Conservation (phyloP, 2,888 invertebrate genomes). For the Brachycybe producta region DNA sequence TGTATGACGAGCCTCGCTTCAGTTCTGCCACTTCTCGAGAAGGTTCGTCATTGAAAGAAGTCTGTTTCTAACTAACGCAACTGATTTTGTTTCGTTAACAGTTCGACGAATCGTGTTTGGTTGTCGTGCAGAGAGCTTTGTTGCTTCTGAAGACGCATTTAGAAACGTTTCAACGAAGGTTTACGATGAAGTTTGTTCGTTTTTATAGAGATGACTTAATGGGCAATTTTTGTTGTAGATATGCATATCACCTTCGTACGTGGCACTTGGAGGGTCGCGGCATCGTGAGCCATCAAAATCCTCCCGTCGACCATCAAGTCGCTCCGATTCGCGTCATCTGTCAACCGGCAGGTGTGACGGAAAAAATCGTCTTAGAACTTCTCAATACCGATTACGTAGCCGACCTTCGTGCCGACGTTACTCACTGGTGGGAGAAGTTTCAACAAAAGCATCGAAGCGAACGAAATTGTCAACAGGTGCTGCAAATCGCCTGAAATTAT, state of each 20-base stretch:
- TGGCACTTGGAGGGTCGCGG: conserved; percentile 76
- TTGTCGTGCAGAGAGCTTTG: conserved; percentile 80
- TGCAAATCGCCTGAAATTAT: neutral
- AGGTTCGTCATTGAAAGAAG: conserved; percentile 17
- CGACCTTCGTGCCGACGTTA: conserved; percentile 82
- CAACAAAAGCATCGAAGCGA: conserved; percentile 22
- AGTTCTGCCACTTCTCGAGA: conserved; percentile 42
- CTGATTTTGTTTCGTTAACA: neutral
- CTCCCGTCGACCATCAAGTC: conserved; percentile 44
- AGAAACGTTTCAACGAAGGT: conserved; percentile 72
- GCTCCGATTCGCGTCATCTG: conserved; percentile 62
- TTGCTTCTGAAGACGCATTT: conserved; percentile 79
- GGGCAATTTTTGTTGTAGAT: conserved; percentile 38
- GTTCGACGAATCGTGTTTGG: conserved; percentile 60
- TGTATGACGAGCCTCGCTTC: conserved; percentile 84
- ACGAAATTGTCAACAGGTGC: neutral
- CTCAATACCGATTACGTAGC: conserved; percentile 78
- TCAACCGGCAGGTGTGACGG: conserved; percentile 77
- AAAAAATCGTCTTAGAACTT: conserved; percentile 64
- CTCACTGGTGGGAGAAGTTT: conserved; percentile 77
- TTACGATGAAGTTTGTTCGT: neutral
- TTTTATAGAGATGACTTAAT: too few relatives aligned
- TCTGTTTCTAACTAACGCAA: neutral
- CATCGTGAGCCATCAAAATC: conserved; percentile 62
- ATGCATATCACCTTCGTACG: conserved; percentile 74